Evolutionary conservation across 2,113 vertebrate species (phyloP), one percentile per base, ranked within the genome.

Genomic region (Phasianus colchicus): DNA sequence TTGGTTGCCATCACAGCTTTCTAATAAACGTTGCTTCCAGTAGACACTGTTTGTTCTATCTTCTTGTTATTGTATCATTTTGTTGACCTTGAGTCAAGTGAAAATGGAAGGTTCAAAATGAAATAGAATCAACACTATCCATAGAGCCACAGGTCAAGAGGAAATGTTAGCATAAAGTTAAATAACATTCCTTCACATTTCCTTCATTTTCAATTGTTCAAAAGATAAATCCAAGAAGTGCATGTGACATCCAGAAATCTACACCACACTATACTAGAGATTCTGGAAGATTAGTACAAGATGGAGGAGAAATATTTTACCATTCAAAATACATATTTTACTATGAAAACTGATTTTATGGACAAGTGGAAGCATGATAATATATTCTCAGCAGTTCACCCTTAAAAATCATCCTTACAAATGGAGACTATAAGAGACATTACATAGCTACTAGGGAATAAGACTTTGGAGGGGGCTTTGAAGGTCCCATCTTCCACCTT

Each of bases 51-150:
- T 98, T 96, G 87, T 96, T 98, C 95, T 93, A 43, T 83, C 97
- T 97, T 97, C 78, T 96, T 89, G 90, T 95, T 94, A 94, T 95
- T 94, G 20, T 82, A 66, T 92, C 92, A 95, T 95, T 86, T 71
- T 69, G 27, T 84, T 97, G 96, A 97, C 97, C 97, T 98, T 98
- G 96, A 97, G 38, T 77, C 32, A 93, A 70, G 83, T 95, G 86
- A 95, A 64, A 84, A 71, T 17, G 2, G 65, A 96, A 90, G 87
- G 69, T 50, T 85, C 83, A 85, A 83, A 94, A 83, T 70, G 55
- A 94, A 94, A 88, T 32, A 83, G 34, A 77, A 43, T 92, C 92
- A 95, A 78, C 60, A 12, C 55, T 93, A n/a, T 88, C 72, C 40
- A 16, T 94, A 75, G 34, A 63, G 93, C 75, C 50, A n/a, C 30